Evolutionary conservation across 2,888 invertebrate genomes (phyloP), one percentile per base, ranked within the genome.

Genomic region (Tinea trinotella): DNA sequence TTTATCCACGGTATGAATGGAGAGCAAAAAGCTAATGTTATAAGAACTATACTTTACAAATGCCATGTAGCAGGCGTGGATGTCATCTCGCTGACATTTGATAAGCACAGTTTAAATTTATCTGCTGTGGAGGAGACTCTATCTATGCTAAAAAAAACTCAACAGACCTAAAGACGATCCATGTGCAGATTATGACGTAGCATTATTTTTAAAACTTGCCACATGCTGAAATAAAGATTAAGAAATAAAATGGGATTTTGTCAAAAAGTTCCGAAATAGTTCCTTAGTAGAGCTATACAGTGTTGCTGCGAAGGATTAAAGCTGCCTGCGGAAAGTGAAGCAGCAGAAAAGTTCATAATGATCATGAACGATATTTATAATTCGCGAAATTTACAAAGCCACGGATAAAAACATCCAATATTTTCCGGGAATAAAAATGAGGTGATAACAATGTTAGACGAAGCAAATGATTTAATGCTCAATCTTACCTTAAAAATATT

Each of bases 1-100:
- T 61, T 65, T 30, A 57, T 60, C 17, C 56, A 61, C 56, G 59
- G 62, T 10, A 53, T 67, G 52, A 59, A 44, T 54, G 62, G 61
- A 19, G 54, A 57, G 6, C 60, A 62, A 55, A 61, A 62, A 55
- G 57, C 58, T 34, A 56, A 61, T 53, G 50, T 67, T 55, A 55
- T 62, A 19, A 55, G 20, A 10, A 57, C 61, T 36, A 61, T 59
- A 44, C 56, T 64, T 18, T 36, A 56, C 18, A 57, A 60, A 56
- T 12, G 60, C 52, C 35, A 58, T 53, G 59, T 61, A 44, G 59
- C 59, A 36, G 63, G 61, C n/a, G 61, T 60, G 9, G 20, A 15
- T 22, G 56, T 61, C 40, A 35, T 59, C 9, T 56, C 60, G 12
- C 1, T 66, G n/a, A 65, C 65, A 30, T 66, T 64, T 59, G 65